Conservation (phyloP, 1,140 invertebrate genomes). For the Drosophila kepulauana region DNA sequence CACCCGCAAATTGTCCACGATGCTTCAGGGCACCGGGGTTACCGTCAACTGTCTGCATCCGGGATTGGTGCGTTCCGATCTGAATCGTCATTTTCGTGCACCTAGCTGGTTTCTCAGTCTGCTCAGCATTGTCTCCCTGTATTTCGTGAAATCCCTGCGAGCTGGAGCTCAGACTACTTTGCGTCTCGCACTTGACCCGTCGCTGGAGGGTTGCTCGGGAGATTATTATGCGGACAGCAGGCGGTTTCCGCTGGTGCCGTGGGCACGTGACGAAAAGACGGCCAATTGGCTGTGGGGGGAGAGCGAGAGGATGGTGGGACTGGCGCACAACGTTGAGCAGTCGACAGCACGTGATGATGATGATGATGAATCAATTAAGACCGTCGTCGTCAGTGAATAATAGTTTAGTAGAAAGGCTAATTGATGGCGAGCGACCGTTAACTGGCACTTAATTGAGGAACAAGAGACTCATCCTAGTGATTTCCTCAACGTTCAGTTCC, state of each 20-base stretch:
- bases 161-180: constrained; percentile 93
- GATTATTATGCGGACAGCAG: constrained; percentile 87
- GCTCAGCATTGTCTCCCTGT: constrained; percentile 48
- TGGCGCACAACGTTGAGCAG: constrained; percentile 52
- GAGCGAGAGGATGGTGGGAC: constrained; percentile 74
- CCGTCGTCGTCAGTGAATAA: not conserved
- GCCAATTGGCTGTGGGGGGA: constrained; percentile 90
- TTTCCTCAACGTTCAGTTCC: not conserved
- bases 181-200: constrained; percentile 90
- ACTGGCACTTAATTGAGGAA: not conserved
- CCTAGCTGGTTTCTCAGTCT: constrained; percentile 41
- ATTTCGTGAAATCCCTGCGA: constrained; percentile 87
- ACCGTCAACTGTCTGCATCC: constrained; percentile 90
- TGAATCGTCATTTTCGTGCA: constrained; percentile 87
- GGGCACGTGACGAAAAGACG: constrained; percentile 85
- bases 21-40: constrained; percentile 87
- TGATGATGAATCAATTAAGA: constrained; percentile 27
- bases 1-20: constrained; percentile 87
- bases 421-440: not conserved
- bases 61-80: constrained; percentile 90
- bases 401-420: not conserved
- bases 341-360: constrained; percentile 15
- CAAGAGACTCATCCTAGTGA: not conserved
- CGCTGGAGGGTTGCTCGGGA: constrained; percentile 89
- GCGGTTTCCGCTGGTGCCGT: constrained; percentile 61